Conservation (phyloP, 1,140 invertebrate species). For the Dinoponera quadriceps region DNA sequence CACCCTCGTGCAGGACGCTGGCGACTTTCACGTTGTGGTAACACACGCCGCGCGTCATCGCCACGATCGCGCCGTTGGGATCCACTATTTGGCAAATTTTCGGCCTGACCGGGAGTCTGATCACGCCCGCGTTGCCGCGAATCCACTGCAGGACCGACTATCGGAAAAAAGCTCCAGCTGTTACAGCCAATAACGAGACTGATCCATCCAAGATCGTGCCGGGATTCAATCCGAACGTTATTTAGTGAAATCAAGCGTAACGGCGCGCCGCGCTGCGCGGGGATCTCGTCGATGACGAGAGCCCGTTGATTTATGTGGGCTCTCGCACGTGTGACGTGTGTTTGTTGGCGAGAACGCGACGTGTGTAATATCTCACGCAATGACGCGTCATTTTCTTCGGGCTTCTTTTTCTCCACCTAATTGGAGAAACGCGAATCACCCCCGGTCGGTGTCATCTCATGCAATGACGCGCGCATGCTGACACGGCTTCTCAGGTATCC, state of each 20-base stretch:
- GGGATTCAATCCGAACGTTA: background rate
- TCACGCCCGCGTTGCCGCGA: constrained; percentile 17
- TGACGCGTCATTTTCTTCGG: no score
- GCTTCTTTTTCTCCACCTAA: no score
- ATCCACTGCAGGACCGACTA: background rate
- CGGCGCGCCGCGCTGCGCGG: no score
- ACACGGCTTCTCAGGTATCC: background rate
- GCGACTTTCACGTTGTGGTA: constrained; percentile 64
- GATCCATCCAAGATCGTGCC: background rate
- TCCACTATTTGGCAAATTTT: constrained; percentile 67
- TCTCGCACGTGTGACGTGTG: no score
- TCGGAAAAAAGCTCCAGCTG: background rate
- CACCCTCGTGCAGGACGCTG: constrained; percentile 70
- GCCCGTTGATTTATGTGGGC: no score
- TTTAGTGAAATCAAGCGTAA: background rate
- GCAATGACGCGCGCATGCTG: background rate
- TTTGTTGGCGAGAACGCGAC: no score
- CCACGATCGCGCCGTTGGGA: constrained; percentile 62
- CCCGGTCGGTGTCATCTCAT: no score
- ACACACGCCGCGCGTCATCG: constrained; percentile 49
- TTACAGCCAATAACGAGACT: background rate
- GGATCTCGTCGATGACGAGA: no score
- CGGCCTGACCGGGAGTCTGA: background rate
- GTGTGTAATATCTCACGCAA: no score
- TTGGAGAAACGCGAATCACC: no score